Evolutionary conservation across 2,113 vertebrate genomes (phyloP).

Genomic region (Thunnus thynnus): DNA sequence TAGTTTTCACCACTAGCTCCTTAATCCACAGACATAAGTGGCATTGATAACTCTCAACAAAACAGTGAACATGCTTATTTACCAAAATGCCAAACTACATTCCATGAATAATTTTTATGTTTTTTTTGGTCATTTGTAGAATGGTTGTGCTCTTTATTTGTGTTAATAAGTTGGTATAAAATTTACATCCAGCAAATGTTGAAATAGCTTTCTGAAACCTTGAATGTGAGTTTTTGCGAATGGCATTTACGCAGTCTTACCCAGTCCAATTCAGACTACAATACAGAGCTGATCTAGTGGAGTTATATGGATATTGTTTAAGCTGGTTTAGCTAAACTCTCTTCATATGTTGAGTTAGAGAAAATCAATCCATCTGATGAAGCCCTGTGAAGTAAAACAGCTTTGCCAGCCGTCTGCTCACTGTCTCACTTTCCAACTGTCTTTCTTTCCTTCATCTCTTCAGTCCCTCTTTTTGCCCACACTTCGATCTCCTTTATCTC

Average conservation of each 20-base stretch:
- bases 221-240: neutral
- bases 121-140: no score
- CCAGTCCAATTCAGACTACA: neutral
- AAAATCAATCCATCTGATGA: slow-evolving; percentile 42
- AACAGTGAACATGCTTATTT: no score
- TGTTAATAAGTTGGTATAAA: neutral
- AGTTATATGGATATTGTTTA: slow-evolving; percentile 4
- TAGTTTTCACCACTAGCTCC: no score
- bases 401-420: neutral
- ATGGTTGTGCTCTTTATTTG: no score
- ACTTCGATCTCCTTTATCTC: slow-evolving; percentile 38
- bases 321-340: neutral
- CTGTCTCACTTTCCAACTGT: neutral
- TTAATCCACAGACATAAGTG: no score
- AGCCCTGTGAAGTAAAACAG: slow-evolving; percentile 32
- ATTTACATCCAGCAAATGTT: neutral
- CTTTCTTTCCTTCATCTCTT: slow-evolving; percentile 7
- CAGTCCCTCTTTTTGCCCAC: slow-evolving; percentile 26
- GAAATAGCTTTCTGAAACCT: neutral
- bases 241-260: neutral
- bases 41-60: no score
- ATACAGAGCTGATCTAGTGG: neutral
- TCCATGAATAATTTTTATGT: no score
- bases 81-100: no score
- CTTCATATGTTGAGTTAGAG: slow-evolving; percentile 5